phyloP scores from a whole-genome alignment of 2,888 invertebrate genomes.

The Callyntrura guangdongensis region DNA sequence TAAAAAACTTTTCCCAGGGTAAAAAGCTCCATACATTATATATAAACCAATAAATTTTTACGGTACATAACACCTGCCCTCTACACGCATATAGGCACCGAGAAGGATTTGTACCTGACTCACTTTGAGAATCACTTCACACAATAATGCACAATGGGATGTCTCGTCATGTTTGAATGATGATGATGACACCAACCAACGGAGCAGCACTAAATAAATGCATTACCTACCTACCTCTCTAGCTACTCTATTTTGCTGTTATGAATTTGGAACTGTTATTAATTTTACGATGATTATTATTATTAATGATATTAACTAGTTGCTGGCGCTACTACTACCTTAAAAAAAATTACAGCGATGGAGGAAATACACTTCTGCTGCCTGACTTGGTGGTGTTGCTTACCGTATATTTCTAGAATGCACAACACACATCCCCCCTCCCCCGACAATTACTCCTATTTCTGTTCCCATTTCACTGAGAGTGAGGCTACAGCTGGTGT shows the following conservation, averaged over 20 bases:
- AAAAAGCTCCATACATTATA: conserved; percentile 30
- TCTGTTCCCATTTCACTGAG: neutral
- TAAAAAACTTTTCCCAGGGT: conserved; percentile 40
- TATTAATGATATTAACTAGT: neutral
- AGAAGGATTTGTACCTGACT: no score
- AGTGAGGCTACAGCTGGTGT: no score
- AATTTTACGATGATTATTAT: neutral
- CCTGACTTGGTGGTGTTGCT: no score
- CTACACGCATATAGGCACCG: no score
- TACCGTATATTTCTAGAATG: no score
- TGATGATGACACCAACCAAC: conserved; percentile 28
- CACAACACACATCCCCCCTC: conserved; percentile 27
- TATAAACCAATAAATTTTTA: conserved; percentile 41
- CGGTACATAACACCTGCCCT: no score
- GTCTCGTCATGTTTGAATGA: neutral
- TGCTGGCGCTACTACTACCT: neutral
- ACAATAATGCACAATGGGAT: neutral
- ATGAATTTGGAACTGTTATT: conserved; percentile 50
- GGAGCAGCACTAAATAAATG: conserved; percentile 37
- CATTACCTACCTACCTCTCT: no score
- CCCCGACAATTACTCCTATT: conserved; percentile 21
- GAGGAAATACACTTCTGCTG: conserved; percentile 27
- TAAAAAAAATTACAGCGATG: conserved; percentile 3
- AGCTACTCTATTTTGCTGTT: no score
- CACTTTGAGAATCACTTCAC: no score